Evolutionary conservation across 1,140 invertebrate genomes (phyloP), one percentile per base, ranked within the genome.

Genomic region (Tyrophagus putrescentiae): DNA sequence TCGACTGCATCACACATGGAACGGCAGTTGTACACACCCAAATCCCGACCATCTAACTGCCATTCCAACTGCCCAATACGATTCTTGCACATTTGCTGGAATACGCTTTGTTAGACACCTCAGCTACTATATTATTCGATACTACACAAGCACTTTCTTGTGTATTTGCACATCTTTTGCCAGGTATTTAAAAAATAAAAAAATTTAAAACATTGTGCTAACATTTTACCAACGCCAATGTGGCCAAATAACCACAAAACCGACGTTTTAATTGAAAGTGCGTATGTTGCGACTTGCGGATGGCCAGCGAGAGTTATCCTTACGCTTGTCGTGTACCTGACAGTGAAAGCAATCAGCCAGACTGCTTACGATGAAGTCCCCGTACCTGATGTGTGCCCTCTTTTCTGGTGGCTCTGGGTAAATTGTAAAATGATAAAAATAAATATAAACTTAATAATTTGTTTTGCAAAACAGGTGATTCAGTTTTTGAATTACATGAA

Each of bases 91-190:
- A 16, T 32, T 39, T 13, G 65, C 62, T 21, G 33, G 28, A 34
- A 59, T 67, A 11, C 32, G 44, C 28, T 41, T 66, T 3, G 33
- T 57, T 9, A 31, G 65, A 29, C 41, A 62, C 5, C 16, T 66
- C 0, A 64, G 62, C 5, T 66, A 65, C 44, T 66, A 62, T 54
- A 32, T 67, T 0, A 61, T 67, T 23, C 62, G 65, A 7, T 62
- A 60, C 18, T 67, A 64, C 45, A 54, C 60, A 11, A 65, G 65
- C 1, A 66, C 61, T 27, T 60, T 65, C 27, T 48, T 67, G 4
- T 60, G 62, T 11, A 60, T 65, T 3, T 54, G 57, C 13, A 65
- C 60, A 45, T 63, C 64, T 11, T 66, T 64, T 41, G 48, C 64
- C 13, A 62, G 64, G 0, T n/a, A n/a, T n/a, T n/a, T n/a, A n/a